phyloP scores from a whole-genome alignment of 2,888 invertebrate species.

The Amphipyra tragopoginis region DNA sequence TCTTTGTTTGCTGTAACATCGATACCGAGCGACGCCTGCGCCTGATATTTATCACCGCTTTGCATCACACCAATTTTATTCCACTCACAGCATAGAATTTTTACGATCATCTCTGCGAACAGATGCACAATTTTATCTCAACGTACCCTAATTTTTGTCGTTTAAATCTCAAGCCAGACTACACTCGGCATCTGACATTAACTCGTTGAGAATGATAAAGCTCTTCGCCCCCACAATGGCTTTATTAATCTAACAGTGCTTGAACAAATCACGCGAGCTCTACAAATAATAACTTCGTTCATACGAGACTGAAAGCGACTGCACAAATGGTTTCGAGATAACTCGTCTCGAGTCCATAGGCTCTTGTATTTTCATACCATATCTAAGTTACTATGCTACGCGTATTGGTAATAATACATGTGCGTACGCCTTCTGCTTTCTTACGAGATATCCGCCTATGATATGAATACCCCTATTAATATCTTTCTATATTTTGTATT shows the following conservation, averaged over 20 bases:
- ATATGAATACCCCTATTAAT: slow-evolving; percentile 57
- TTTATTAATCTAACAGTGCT: slow-evolving; percentile 55
- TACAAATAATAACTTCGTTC: slow-evolving; percentile 50
- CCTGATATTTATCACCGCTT: slow-evolving; percentile 63
- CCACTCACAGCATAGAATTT: slow-evolving; percentile 62
- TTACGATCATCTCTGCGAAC: slow-evolving; percentile 67
- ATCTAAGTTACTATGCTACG: slow-evolving; percentile 30
- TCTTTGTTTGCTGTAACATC: slow-evolving; percentile 52
- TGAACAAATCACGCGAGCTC: slow-evolving; percentile 52
- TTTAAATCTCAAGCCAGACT: slow-evolving; percentile 58
- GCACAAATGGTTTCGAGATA: slow-evolving; percentile 40
- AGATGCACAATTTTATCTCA: slow-evolving; percentile 67
- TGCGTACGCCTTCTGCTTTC: slow-evolving; percentile 43
- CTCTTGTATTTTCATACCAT: slow-evolving; percentile 32
- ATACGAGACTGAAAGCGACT: slow-evolving; percentile 37
- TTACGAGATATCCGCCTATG: slow-evolving; percentile 40
- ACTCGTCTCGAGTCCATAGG: slow-evolving; percentile 31
- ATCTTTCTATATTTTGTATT: slow-evolving; percentile 58
- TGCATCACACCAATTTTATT: slow-evolving; percentile 61
- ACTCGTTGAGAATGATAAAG: slow-evolving; percentile 41
- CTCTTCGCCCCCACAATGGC: slow-evolving; percentile 36
- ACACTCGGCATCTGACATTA: slow-evolving; percentile 49
- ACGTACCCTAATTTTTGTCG: slow-evolving; percentile 60
- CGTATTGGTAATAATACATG: slow-evolving; percentile 41
- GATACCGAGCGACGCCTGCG: slow-evolving; percentile 49